These are phyloP conservation scores for Dunckerocampus dactyliophorus DNA, from an alignment of 2,113 vertebrate genomes.

Conservation along the genomic window DNA sequence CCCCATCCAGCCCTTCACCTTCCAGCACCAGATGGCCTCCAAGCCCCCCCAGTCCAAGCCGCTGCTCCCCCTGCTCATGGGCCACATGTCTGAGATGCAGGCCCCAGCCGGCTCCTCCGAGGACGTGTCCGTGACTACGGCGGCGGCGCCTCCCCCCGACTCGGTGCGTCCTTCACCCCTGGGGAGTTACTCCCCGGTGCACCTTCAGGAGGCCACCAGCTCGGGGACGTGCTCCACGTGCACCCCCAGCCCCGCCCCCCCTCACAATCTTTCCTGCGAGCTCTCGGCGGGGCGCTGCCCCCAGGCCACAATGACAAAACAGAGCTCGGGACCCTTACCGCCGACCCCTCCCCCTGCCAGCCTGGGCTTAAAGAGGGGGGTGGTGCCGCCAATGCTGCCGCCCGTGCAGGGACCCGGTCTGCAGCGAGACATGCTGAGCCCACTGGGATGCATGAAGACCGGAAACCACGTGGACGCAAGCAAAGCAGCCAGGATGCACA, in stretches of 20 bases:
- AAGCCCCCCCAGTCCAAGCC: slow-evolving; percentile 77
- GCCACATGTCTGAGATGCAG: slow-evolving; percentile 84
- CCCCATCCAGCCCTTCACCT: slow-evolving; percentile 97
- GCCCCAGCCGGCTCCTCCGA: slow-evolving; percentile 54
- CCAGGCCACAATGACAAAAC: not conserved
- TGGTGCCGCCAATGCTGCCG: slow-evolving; percentile 31
- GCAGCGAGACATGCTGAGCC: slow-evolving; percentile 55
- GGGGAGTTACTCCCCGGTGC: slow-evolving; percentile 90
- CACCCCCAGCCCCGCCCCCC: slow-evolving; percentile 66
- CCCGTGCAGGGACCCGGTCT: slow-evolving; percentile 64
- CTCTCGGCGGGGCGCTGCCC: slow-evolving; percentile 55
- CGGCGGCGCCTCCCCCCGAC: slow-evolving; percentile 54
- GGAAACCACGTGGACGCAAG: slow-evolving; percentile 62
- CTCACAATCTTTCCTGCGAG: slow-evolving; percentile 70
- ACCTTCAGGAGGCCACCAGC: slow-evolving; percentile 74
- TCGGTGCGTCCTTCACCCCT: slow-evolving; percentile 86
- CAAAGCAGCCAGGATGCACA: slow-evolving; percentile 70
- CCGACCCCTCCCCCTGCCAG: slow-evolving; percentile 47
- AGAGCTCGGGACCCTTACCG: slow-evolving; percentile 5
- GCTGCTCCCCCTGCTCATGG: slow-evolving; percentile 80
- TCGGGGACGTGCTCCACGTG: slow-evolving; percentile 80
- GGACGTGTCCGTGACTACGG: slow-evolving; percentile 66
- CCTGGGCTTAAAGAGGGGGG: slow-evolving; percentile 49
- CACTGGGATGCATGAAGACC: slow-evolving; percentile 61
- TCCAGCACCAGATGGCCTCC: slow-evolving; percentile 87